Evolutionary conservation across 1,140 invertebrate genomes (phyloP).

Genomic region (Formica selysi): DNA sequence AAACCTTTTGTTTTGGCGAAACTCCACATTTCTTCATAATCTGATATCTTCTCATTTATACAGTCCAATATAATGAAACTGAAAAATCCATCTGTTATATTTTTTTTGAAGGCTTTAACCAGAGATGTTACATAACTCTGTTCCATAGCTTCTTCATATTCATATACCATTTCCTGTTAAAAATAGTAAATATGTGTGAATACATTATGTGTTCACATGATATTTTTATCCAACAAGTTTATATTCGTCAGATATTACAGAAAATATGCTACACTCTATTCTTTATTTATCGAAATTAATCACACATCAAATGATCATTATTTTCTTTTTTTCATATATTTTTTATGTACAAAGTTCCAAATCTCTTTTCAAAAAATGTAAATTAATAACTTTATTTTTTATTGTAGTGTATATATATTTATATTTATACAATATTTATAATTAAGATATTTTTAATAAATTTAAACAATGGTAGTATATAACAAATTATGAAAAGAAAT

Average conservation of each 20-base stretch:
- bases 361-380: neutral
- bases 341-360: neutral
- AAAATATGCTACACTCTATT: neutral
- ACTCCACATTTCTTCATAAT: conserved; percentile 95
- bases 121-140: conserved; percentile 93
- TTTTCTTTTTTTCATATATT: neutral
- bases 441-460: too few relatives aligned
- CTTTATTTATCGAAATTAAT: conserved; percentile 52
- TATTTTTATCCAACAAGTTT: neutral
- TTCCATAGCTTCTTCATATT: conserved; percentile 95
- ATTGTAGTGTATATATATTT: neutral
- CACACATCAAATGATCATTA: neutral
- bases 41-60: conserved; percentile 92
- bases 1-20: conserved; percentile 96
- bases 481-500: too few relatives aligned
- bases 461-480: too few relatives aligned
- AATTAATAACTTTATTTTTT: neutral
- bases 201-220: neutral
- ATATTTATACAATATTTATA: too few relatives aligned
- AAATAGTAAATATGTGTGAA: conserved; percentile 41
- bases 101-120: conserved; percentile 96
- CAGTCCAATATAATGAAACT: conserved; percentile 97
- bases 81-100: conserved; percentile 96
- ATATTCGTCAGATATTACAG: conserved; percentile 11
- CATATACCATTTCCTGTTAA: conserved; percentile 94